Conservation (phyloP, 2,113 vertebrate genomes). For the Protobothrops flavoviridis region DNA sequence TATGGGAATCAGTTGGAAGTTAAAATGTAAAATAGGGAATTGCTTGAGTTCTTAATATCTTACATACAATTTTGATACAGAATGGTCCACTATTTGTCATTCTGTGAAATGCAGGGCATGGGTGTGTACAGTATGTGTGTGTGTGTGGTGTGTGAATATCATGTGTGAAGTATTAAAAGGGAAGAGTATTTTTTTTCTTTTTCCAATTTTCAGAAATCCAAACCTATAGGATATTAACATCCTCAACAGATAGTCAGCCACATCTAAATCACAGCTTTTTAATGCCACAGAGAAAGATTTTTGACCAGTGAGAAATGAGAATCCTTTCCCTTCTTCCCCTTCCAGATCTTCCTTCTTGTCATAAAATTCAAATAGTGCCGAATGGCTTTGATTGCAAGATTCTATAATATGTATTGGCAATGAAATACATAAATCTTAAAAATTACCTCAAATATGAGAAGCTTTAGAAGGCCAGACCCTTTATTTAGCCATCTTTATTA, state of each 20-base stretch:
- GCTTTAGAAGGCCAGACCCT: constrained; percentile 8
- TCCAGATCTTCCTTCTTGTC: background rate
- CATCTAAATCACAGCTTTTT: background rate
- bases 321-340: background rate
- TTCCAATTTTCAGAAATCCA: background rate
- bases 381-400: background rate
- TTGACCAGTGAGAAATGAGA: background rate
- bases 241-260: background rate
- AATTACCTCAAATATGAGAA: constrained; percentile 1
- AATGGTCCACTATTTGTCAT: background rate
- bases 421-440: background rate
- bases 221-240: background rate
- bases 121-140: background rate
- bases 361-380: background rate
- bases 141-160: background rate
- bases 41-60: background rate
- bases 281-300: background rate
- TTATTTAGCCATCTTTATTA: constrained; percentile 40
- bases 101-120: background rate
- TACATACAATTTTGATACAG: background rate
- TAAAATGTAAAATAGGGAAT: background rate
- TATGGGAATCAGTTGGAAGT: background rate
- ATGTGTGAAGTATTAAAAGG: background rate
- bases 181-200: background rate
- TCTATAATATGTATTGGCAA: background rate